Evolutionary conservation across 35 echinoderm and acorn worm genomes (phyloP), one percentile per base, ranked within the genome.

Genomic region (Stichopus chloronotus): DNA sequence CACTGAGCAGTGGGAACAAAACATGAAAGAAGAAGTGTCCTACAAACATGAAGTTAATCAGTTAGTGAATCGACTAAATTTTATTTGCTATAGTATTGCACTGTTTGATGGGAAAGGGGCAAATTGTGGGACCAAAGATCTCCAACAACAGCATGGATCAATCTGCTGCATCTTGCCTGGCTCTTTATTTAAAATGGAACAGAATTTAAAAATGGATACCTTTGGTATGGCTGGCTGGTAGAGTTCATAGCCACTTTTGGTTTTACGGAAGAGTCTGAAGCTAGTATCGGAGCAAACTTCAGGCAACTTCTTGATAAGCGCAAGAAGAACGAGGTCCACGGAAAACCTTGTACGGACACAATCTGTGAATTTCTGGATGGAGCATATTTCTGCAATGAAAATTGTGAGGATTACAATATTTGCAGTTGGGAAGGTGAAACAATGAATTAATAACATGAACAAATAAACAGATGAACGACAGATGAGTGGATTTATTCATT

Each of bases 191-290:
- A 1, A 43, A 43, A 43, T 43, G 30, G 30, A 1, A 3, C 30
- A 43, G 30, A 43, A 43, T 43, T 43, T 43, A 43, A 8, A 8
- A 76, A 76, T 76, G 13, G 9, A 6, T 53, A 96, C 95, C 95
- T 93, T 94, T 13, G 86, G 59, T 9, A n/a, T 71, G 77, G 92
- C 72, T 52, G 79, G 88, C 53, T 76, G 68, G 88, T 79, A 94
- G 12, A 94, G 57, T 57, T 93, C 69, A 88, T 91, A 99, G 20
- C 82, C 91, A 17, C 83, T 57, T 8, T 63, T 86, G 5, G 57
- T 91, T 22, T 94, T 83, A 55, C 92, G 71, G 89, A 95, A 99
- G 22, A 96, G 79, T 54, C 94, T 99, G 79, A 90, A 92, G 24
- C 80, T 94, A 17, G 86, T 91, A 56, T 99, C 95, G 11, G 93